A percentile compares a stretch with the other conserved stretches of the same genome.
These are phyloP conservation scores for Melanotaenia trifasciata DNA, from an alignment of 2,797 vertebrate genomes.

Conservation along the genomic window DNA sequence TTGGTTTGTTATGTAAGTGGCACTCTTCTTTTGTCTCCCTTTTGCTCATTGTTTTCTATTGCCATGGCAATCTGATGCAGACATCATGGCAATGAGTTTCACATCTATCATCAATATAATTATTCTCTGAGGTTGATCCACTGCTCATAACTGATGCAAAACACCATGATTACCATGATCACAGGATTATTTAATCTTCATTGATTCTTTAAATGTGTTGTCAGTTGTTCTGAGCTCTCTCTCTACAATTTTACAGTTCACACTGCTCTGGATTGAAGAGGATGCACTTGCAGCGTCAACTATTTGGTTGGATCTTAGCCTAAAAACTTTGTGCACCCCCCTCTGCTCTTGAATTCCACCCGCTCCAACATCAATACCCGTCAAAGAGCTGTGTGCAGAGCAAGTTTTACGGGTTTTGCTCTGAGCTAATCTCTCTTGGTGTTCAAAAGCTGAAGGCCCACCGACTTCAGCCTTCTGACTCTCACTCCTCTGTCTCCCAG, in stretches of 20 bases:
- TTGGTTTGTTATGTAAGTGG: conserved; percentile 68
- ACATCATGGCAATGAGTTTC: conserved; percentile 54
- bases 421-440: conserved; percentile 77
- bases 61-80: conserved; percentile 61
- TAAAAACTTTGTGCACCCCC: conserved; percentile 49
- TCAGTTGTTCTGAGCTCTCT: conserved; percentile 28
- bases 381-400: conserved; percentile 50
- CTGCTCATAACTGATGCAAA: conserved; percentile 48
- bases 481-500: conserved; percentile 69
- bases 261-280: conserved; percentile 37
- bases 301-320: conserved; percentile 47
- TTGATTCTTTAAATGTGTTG: conserved; percentile 28
- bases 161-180: conserved; percentile 47
- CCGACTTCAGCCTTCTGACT: conserved; percentile 71
- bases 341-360: conserved; percentile 41
- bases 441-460: conserved; percentile 79
- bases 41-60: conserved; percentile 58
- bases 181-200: conserved; percentile 50
- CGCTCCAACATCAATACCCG: conserved; percentile 59
- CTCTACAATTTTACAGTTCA: conserved; percentile 58
- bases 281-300: conserved; percentile 56
- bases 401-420: conserved; percentile 67
- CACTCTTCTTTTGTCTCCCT: conserved; percentile 53
- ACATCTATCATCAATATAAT: conserved; percentile 46
- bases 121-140: conserved; percentile 58